A percentile compares a stretch with the other conserved stretches of the same genome.
Conservation (phyloP, 2,888 invertebrate species). For the Pyralis farinalis region DNA sequence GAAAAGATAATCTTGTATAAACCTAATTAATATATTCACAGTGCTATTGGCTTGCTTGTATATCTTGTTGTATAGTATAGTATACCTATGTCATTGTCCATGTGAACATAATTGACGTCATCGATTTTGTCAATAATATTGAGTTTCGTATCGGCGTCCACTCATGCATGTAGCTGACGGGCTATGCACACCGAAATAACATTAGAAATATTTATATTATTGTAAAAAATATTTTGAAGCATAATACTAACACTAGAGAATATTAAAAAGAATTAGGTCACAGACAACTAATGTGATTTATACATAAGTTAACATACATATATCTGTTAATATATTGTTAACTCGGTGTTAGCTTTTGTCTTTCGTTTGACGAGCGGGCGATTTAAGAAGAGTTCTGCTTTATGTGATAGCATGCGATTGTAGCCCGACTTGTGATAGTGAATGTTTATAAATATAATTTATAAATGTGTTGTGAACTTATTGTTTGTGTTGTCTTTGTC, state of each 20-base stretch:
- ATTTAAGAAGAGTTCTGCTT: slow-evolving; percentile 19
- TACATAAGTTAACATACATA: too few species aligned
- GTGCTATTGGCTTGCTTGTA: slow-evolving; percentile 14
- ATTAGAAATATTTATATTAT: neutral
- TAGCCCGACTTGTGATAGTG: slow-evolving; percentile 30
- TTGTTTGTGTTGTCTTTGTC: too few species aligned
- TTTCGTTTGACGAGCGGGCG: too few species aligned
- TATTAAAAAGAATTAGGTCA: too few species aligned
- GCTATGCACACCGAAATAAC: slow-evolving; percentile 31
- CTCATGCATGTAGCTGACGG: slow-evolving; percentile 34
- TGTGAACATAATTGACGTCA: too few species aligned
- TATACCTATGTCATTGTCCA: too few species aligned
- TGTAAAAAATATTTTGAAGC: neutral
- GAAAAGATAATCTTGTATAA: neutral
- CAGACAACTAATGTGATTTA: too few species aligned
- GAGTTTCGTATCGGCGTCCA: slow-evolving; percentile 25
- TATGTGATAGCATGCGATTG: slow-evolving; percentile 36
- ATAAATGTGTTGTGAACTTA: too few species aligned
- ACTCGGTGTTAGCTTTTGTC: slow-evolving; percentile 28
- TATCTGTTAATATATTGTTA: slow-evolving; percentile 18
- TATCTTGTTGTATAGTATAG: slow-evolving; percentile 4
- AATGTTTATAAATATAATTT: slow-evolving; percentile 14
- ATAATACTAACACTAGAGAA: neutral
- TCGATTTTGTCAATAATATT: slow-evolving; percentile 15
- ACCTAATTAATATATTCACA: neutral